phyloP scores from a whole-genome alignment of 2,797 vertebrate genomes.

The Anas capensis region DNA sequence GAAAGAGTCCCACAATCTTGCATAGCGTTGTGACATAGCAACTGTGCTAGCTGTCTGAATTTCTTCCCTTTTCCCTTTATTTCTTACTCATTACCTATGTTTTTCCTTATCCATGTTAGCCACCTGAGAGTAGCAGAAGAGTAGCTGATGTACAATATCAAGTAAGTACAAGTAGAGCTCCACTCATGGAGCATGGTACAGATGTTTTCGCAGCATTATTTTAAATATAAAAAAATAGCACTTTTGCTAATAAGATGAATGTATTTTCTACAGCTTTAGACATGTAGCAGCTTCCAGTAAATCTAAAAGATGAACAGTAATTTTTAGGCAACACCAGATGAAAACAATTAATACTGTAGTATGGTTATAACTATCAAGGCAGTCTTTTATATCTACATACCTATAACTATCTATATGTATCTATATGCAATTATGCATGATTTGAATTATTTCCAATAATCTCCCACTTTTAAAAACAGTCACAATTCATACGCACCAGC shows the following conservation, averaged over 20 bases:
- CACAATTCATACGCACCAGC: constrained; percentile 85
- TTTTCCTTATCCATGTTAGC: not conserved
- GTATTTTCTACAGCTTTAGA: not conserved
- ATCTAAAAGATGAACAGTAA: not conserved
- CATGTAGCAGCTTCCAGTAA: not conserved
- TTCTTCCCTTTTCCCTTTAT: not conserved
- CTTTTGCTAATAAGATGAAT: not conserved
- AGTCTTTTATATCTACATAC: not conserved
- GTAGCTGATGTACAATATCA: not conserved
- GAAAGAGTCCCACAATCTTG: not conserved
- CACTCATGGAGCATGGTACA: not conserved
- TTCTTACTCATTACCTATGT: not conserved
- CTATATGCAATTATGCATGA: not conserved
- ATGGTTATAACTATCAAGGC: not conserved
- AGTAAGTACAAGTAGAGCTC: not conserved
- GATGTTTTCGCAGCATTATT: not conserved
- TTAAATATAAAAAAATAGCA: not conserved
- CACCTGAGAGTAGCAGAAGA: not conserved
- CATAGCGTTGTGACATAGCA: not conserved
- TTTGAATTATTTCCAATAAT: not conserved
- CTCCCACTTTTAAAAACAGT: not conserved
- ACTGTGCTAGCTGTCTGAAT: not conserved
- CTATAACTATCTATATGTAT: not conserved
- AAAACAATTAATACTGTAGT: not conserved
- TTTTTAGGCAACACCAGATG: not conserved